Base-by-base conservation (phyloP, 2,113 vertebrate genomes). In the Girardinichthys multiradiatus region DNA sequence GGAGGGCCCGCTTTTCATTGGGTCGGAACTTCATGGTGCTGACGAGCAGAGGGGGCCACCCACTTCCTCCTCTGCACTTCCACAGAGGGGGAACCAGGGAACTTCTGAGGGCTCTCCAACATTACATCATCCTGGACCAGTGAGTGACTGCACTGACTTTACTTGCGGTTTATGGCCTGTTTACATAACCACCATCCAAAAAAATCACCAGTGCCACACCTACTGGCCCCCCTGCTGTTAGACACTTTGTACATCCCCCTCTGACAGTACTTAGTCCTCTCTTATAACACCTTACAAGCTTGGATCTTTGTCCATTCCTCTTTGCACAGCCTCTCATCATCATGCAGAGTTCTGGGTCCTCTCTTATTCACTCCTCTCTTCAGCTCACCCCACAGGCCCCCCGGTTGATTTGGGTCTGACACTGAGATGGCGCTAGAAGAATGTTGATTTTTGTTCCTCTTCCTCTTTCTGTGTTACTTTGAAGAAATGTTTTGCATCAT, bases 21-120 rank as follows among this genome's bases (percentile, higher is more conserved):
- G 95, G 96, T 58, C 94, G 94, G 74, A 97, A 97, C 78, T 97
- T 96, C 87, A 86, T 98, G 62, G 96, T 98, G 54, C 81, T 98
- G 87, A 96, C 96, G 29, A 97, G 95, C 37, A 90, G 96, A 70
- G 95, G 96, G 0, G 95, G 97, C 0, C 92, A 95, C 90, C 95
- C 96, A 3, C 90, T 97, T 48, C 96, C 96, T 0, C 93, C 96
- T 0, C 92, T 97, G 59, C 96, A 98, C 84, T 98, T 98, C 90
- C 96, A 97, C 90, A 89, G 94, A 0, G 97, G 97, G 1, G 96
- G 97, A 26, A 96, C 95, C n/a, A 92, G 94, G 0, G 94, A 96
- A 66, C 92, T 98, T 62, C 92, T 98, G 7, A 87, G 92, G 9
- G 93, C 95, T 4, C 91, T 98, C 79, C 94, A 95, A 45, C 94